Base-by-base conservation (phyloP, 2,888 invertebrate genomes). In the Rugalucina vietnamica region DNA sequence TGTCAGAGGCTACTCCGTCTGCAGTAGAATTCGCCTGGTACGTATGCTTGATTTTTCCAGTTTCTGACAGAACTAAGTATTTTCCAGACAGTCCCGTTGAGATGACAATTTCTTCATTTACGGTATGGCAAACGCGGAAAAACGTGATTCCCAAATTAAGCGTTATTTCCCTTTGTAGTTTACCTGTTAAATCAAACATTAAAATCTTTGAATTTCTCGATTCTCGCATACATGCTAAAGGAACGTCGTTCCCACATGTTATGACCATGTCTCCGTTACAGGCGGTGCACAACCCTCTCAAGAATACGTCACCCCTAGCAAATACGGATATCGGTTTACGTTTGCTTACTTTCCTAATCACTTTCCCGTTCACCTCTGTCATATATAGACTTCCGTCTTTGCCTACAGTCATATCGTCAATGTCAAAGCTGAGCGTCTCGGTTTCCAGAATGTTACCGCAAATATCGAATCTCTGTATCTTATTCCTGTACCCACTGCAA, bases 331-430 rank as follows among this genome's bases (percentile, higher is more conserved):
- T 50, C 50, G 81, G 81, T 14, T 73, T 73, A 29, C 74, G 36
- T 37, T 74, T 74, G 49, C 37, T 36, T 21, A 84, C 69, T 36
- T 80, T 82, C 24, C 87, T 71, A 49, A 87, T 83, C 27, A 81
- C 65, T 77, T 85, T 87, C 2, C 87, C 82, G 49, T 87, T 87
- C 3, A 79, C 32, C 70, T 87, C 87, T 4, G 87, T 85, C 8
- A 87, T 37, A 71, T 79, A 87, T 24, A 87, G 39, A 18, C 39
- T 70, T 27, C 75, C 85, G 32, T 69, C 80, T 5, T 36, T 43
- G 32, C 85, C 87, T n/a, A 80, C 81, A 18, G 80, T 74, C 85
- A 87, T 87, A 43, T 87, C 87, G 29, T 87, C 87, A 0, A 87
- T 83, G 49, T 87, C 87, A 60, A 87, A 87, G 60, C 85, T 81